These are phyloP conservation scores for Campylorhamphus procurvoides DNA, from an alignment of 2,113 vertebrate species.

Conservation along the genomic window DNA sequence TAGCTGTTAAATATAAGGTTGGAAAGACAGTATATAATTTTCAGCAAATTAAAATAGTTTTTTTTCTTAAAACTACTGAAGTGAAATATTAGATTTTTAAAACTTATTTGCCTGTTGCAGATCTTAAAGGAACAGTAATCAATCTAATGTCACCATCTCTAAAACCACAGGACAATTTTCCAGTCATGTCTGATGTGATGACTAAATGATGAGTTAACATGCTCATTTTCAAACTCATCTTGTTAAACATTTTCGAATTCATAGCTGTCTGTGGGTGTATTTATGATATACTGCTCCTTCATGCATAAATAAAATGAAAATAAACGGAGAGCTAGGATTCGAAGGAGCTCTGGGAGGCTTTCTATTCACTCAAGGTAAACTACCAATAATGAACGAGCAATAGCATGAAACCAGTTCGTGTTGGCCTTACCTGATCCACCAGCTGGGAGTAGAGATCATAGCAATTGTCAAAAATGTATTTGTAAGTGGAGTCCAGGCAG, in stretches of 20 bases:
- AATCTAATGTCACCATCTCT: not conserved
- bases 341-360: not conserved
- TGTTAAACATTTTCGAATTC: not conserved
- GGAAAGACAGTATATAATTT: not conserved
- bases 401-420: not conserved
- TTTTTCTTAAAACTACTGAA: not conserved
- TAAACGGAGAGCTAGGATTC: not conserved
- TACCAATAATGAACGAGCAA: not conserved
- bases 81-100: not conserved
- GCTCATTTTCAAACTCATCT: not conserved
- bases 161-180: not conserved
- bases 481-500: constrained; percentile 94
- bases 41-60: not conserved
- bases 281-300: not conserved
- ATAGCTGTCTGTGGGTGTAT: not conserved
- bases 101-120: not conserved
- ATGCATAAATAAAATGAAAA: not conserved
- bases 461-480: constrained; percentile 98
- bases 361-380: not conserved
- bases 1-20: not conserved
- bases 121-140: not conserved
- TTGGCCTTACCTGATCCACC: constrained; percentile 87
- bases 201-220: not conserved
- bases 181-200: not conserved
- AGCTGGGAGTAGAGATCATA: constrained; percentile 94